Conservation (phyloP, 1,140 invertebrate species). For the Drosophila triauraria region DNA sequence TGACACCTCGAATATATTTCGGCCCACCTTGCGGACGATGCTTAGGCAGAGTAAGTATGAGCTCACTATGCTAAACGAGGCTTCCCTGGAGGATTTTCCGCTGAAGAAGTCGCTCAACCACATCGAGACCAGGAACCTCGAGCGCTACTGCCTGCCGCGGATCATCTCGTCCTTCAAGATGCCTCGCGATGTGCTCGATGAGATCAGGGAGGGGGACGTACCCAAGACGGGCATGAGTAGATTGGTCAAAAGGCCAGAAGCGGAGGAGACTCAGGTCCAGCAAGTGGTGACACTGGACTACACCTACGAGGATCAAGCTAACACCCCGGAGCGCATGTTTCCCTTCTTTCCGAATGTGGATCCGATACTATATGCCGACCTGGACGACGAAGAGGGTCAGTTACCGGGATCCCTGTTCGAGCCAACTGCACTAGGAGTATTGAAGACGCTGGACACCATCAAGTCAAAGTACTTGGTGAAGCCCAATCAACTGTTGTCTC, state of each 20-base stretch:
- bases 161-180: slow-evolving; percentile 73
- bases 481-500: slow-evolving; percentile 10
- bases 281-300: slow-evolving; percentile 22
- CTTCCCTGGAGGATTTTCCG: slow-evolving; percentile 37
- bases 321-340: slow-evolving; percentile 59
- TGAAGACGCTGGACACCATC: slow-evolving; percentile 54
- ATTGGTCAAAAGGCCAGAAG: slow-evolving; percentile 7
- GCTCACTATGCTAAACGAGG: rapidly evolving
- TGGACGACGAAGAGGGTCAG: not conserved
- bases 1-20: slow-evolving; percentile 44
- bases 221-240: slow-evolving; percentile 5
- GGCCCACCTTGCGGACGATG: slow-evolving; percentile 33
- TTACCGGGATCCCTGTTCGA: not conserved
- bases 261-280: slow-evolving; percentile 12
- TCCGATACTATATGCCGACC: slow-evolving; percentile 5
- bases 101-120: slow-evolving; percentile 39
- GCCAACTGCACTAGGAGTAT: slow-evolving; percentile 34
- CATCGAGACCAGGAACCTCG: slow-evolving; percentile 34
- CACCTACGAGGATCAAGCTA: slow-evolving; percentile 32
- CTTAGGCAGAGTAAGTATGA: slow-evolving; percentile 21
- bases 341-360: slow-evolving; percentile 33
- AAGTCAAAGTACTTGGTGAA: not conserved
- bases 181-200: slow-evolving; percentile 60
- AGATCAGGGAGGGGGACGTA: slow-evolving; percentile 12
- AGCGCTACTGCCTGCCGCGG: slow-evolving; percentile 50